phyloP scores from a whole-genome alignment of 2,888 invertebrate genomes.

The Metallyticus violacea region DNA sequence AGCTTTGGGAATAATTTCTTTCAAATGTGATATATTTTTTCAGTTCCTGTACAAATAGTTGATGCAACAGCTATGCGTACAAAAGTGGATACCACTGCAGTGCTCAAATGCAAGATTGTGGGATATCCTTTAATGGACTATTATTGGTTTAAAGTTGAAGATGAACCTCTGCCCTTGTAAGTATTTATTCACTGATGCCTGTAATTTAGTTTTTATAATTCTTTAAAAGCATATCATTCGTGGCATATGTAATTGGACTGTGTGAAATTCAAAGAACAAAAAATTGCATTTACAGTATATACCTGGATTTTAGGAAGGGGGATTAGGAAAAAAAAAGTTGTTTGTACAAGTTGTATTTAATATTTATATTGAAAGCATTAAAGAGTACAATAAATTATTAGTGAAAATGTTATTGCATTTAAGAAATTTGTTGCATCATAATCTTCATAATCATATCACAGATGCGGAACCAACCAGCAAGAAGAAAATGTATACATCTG shows the following conservation, averaged over 20 bases:
- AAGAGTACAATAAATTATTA: too few relatives aligned
- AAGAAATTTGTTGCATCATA: too few relatives aligned
- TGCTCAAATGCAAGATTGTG: constrained; percentile 55
- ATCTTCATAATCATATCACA: too few relatives aligned
- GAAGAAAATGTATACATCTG: too few relatives aligned
- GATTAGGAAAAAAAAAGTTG: too few relatives aligned
- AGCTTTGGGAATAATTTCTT: neutral
- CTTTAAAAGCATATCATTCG: neutral
- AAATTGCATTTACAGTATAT: too few relatives aligned
- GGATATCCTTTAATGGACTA: constrained; percentile 58
- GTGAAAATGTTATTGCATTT: too few relatives aligned
- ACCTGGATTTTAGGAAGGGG: too few relatives aligned
- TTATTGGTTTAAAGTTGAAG: constrained; percentile 59
- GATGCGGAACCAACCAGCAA: too few relatives aligned
- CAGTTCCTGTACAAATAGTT: constrained; percentile 52
- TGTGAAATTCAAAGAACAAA: too few relatives aligned
- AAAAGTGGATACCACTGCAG: constrained; percentile 52
- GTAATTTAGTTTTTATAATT: neutral
- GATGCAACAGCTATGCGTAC: constrained; percentile 50
- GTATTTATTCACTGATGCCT: neutral
- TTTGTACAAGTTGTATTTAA: too few relatives aligned
- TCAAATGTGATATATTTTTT: constrained; percentile 41
- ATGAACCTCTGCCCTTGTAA: constrained; percentile 36
- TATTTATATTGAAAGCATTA: too few relatives aligned
- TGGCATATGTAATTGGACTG: neutral